Conservation (phyloP, 2,797 vertebrate species). For the Pseudocheirus occidentalis region DNA sequence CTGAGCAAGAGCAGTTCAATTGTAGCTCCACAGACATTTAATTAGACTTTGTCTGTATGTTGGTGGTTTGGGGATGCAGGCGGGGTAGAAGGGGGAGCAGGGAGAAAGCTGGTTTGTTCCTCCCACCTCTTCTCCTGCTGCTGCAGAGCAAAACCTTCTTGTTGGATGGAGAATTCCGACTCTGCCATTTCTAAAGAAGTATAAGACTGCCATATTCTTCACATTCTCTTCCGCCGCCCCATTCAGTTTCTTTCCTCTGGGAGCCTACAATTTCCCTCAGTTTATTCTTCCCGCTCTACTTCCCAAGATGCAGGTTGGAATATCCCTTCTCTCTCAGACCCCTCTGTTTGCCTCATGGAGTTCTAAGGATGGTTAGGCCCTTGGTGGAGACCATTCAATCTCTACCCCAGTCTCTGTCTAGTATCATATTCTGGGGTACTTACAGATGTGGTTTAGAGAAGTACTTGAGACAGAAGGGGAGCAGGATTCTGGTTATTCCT, state of each 20-base stretch:
- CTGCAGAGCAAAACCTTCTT: constrained; percentile 27
- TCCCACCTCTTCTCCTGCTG: background rate
- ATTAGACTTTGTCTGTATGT: constrained; percentile 25
- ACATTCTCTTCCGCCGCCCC: fast-evolving
- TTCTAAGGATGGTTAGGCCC: background rate
- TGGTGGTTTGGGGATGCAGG: constrained; percentile 4
- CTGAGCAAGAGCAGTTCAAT: constrained; percentile 35
- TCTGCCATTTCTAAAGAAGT: background rate
- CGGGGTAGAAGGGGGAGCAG: background rate
- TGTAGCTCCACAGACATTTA: constrained; percentile 48
- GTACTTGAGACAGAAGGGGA: background rate
- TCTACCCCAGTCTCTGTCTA: background rate
- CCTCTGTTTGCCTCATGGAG: background rate
- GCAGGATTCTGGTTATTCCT: background rate
- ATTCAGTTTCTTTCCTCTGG: background rate
- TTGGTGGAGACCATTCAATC: background rate
- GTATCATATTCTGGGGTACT: background rate
- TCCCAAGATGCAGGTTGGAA: background rate
- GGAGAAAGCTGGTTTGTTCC: background rate
- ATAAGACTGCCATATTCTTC: background rate
- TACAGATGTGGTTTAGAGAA: background rate
- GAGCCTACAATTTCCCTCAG: background rate
- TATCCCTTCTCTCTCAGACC: background rate
- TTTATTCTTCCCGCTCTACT: background rate
- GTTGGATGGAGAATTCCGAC: background rate